Conservation (phyloP, 2,113 vertebrate species). For the Oxygymnocypris stewartii region DNA sequence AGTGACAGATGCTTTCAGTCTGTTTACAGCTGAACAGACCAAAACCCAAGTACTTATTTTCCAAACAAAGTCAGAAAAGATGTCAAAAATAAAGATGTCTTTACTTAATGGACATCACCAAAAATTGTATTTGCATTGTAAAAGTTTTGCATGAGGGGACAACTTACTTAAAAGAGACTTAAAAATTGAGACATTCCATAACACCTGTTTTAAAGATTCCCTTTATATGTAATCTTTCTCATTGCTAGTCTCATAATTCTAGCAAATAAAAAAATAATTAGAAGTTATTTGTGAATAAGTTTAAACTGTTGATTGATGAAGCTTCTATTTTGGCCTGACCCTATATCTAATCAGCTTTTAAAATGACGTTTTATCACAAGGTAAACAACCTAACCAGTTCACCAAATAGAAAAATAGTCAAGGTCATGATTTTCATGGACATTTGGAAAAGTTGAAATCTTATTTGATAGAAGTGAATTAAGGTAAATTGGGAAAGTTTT, state of each 20-base stretch:
- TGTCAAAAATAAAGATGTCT: background rate
- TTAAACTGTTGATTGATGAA: background rate
- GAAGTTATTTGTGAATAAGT: background rate
- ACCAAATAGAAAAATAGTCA: background rate
- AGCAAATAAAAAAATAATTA: background rate
- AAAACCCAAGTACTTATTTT: background rate
- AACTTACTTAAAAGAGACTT: no score
- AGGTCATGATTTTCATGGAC: background rate
- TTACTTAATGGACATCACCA: background rate
- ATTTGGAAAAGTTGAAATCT: background rate
- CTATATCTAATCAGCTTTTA: background rate
- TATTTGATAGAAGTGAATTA: background rate
- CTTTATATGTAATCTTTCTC: background rate
- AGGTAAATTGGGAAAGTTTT: background rate
- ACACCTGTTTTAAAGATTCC: background rate
- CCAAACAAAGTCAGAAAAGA: background rate
- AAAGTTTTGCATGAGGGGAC: no score
- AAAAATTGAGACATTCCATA: background rate
- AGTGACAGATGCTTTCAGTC: slow-evolving; percentile 19
- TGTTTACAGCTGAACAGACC: background rate
- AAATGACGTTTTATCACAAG: background rate
- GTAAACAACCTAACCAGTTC: background rate
- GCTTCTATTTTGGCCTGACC: no score
- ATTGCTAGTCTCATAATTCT: background rate
- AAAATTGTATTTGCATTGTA: no score